Percentiles rank a stretch among this genome's conserved stretches.
These are phyloP conservation scores for Choreutis nemorana DNA, from an alignment of 2,888 invertebrate species.

Conservation along the genomic window DNA sequence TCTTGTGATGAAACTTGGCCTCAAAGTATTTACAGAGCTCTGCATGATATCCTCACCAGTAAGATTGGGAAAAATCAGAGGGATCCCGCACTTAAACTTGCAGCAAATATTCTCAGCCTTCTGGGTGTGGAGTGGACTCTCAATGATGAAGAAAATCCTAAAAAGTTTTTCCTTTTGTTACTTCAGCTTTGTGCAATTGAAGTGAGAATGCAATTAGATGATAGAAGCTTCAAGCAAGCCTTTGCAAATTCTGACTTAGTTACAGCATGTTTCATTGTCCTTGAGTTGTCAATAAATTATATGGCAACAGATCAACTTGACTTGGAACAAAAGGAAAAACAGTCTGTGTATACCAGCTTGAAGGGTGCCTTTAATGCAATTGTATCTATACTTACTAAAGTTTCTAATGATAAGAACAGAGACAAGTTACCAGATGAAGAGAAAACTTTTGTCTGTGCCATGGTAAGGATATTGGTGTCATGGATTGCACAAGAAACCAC, in stretches of 20 bases:
- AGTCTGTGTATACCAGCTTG: slow-evolving; percentile 87
- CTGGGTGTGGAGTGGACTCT: slow-evolving; percentile 88
- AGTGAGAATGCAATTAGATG: slow-evolving; percentile 92
- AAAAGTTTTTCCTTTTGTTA: slow-evolving; percentile 82
- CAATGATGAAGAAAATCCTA: slow-evolving; percentile 79
- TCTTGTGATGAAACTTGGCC: slow-evolving; percentile 83
- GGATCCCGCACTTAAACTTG: slow-evolving; percentile 86
- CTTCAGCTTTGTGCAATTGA: slow-evolving; percentile 91
- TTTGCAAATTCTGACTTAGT: slow-evolving; percentile 79
- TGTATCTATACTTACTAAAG: slow-evolving; percentile 74
- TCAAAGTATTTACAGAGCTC: slow-evolving; percentile 79
- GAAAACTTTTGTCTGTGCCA: slow-evolving; percentile 83
- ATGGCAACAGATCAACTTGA: slow-evolving; percentile 84
- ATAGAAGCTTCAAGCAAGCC: slow-evolving; percentile 81
- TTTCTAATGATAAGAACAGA: slow-evolving; percentile 78
- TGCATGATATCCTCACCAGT: slow-evolving; percentile 84
- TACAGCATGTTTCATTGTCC: slow-evolving; percentile 82
- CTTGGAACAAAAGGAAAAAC: slow-evolving; percentile 89
- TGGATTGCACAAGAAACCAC: slow-evolving; percentile 93
- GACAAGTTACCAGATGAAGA: slow-evolving; percentile 74
- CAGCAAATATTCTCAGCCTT: slow-evolving; percentile 80
- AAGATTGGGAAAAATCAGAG: slow-evolving; percentile 88
- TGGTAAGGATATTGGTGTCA: slow-evolving; percentile 84
- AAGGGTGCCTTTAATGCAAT: slow-evolving; percentile 90
- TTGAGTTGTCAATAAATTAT: slow-evolving; percentile 81